Conservation (phyloP, 2,888 invertebrate genomes). For the Phania funesta region DNA sequence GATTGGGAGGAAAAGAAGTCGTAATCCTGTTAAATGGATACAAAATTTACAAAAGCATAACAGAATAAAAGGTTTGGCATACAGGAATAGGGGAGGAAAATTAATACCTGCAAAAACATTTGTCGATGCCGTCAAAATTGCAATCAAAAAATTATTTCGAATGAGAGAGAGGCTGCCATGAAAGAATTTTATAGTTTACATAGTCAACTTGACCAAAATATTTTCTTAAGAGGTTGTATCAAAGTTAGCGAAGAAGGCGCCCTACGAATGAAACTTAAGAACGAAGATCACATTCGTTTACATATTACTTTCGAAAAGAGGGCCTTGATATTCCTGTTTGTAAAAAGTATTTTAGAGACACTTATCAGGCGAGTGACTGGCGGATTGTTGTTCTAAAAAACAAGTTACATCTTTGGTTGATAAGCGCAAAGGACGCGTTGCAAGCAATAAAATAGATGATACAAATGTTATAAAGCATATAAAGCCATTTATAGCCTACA, state of each 20-base stretch:
- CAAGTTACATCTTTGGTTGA: constrained; percentile 12
- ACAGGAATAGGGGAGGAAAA: constrained; percentile 22
- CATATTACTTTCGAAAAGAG: constrained; percentile 39
- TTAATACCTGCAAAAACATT: constrained; percentile 47
- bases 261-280: constrained; percentile 5
- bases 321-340: constrained; percentile 15
- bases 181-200: constrained; percentile 40
- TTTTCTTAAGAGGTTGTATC: constrained; percentile 69
- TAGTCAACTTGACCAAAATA: constrained; percentile 70
- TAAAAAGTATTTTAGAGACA: constrained; percentile 40
- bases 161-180: constrained; percentile 32
- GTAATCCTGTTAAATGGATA: constrained; percentile 58
- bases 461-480: constrained; percentile 69
- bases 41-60: constrained; percentile 70
- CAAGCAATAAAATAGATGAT: constrained; percentile 49
- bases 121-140: constrained; percentile 67
- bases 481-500: constrained; percentile 63
- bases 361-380: constrained; percentile 61
- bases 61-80: constrained; percentile 69
- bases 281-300: constrained; percentile 8
- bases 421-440: constrained; percentile 33
- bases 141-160: constrained; percentile 60
- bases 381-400: constrained; percentile 55
- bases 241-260: constrained; percentile 44
- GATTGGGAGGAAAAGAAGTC: no score